phyloP scores from a whole-genome alignment of 2,113 vertebrate species.

The Pterophyllum scalare region DNA sequence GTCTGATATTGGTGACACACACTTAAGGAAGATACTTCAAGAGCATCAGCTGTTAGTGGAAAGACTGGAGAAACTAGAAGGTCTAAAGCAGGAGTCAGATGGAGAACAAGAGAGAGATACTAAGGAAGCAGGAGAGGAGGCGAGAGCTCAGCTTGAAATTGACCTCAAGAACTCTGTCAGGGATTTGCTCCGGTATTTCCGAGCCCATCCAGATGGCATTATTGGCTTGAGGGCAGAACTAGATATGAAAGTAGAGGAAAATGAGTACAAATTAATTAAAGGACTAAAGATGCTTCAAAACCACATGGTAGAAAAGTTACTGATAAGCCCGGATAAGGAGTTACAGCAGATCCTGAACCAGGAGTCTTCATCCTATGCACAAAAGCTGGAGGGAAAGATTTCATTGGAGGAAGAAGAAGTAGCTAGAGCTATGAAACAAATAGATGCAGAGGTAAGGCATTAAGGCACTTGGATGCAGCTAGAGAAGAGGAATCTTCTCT shows the following conservation, averaged over 20 bases:
- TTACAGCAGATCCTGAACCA: conserved; percentile 61
- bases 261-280: conserved; percentile 48
- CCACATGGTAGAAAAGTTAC: conserved; percentile 78
- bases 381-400: conserved; percentile 55
- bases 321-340: conserved; percentile 79
- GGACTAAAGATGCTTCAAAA: conserved; percentile 79
- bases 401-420: conserved; percentile 69
- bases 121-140: conserved; percentile 3
- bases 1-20: conserved; percentile 44
- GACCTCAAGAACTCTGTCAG: conserved; percentile 76
- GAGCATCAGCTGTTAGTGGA: conserved; percentile 70
- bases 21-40: conserved; percentile 51
- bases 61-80: conserved; percentile 23
- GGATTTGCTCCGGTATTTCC: conserved; percentile 78
- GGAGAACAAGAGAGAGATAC: neutral
- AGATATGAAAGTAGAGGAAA: conserved; percentile 11
- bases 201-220: conserved; percentile 49
- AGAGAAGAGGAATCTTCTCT: neutral
- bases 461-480: neutral
- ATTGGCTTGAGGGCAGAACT: conserved; percentile 36
- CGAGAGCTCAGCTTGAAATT: conserved; percentile 9
- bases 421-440: conserved; percentile 39
- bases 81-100: neutral
- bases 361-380: conserved; percentile 42
- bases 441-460: conserved; percentile 79